Base-by-base conservation (phyloP, 2,113 vertebrate species). In the Phylloscopus trochiloides region DNA sequence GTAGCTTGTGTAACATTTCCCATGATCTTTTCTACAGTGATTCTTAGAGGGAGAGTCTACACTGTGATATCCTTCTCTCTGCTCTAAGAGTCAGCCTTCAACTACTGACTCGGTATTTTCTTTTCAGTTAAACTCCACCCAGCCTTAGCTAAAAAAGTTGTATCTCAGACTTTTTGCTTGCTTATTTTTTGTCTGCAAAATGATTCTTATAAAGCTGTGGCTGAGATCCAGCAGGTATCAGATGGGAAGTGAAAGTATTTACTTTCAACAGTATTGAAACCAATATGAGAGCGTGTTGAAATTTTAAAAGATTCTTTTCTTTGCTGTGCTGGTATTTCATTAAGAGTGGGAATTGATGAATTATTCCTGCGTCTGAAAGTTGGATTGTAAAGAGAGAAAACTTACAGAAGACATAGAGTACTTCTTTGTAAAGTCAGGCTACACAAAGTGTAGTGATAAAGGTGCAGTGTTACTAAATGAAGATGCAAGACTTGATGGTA, bases 191-290 rank as follows among this genome's bases (percentile, higher is more conserved):
- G 26, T 77, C 50, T 84, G n/a, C 11, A 51, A 8, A 67, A 48
- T 85, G 20, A 14, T 87, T 85, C 48, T 85, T 73, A 10, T 0
- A 19, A 6, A 48, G 12, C 42, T 47, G 32, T 77, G 94, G 55
- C 79, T 19, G 43, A 82, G 57, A 51, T 63, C 90, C 85, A 91
- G 45, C 63, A 75, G 73, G 22, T 85, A 65, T 52, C 74, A 70
- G 90, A 68, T 92, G 47, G 71, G 29, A 88, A 45, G 50, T 75
- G 71, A 61, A 61, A 79, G 48, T 50, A 28, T 63, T 83, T 90
- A 14, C 29, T 90, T 93, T 90, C 86, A 95, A 29, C 57, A 38
- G 31, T 26, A n/a, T 40, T 21, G 66, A 73, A 90, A 82, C 18
- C 20, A 58, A 12, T 85, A 71, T 85, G 81, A 96, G 28, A 25